Conservation (phyloP, 2,888 invertebrate species). For the Dorcus hopei region DNA sequence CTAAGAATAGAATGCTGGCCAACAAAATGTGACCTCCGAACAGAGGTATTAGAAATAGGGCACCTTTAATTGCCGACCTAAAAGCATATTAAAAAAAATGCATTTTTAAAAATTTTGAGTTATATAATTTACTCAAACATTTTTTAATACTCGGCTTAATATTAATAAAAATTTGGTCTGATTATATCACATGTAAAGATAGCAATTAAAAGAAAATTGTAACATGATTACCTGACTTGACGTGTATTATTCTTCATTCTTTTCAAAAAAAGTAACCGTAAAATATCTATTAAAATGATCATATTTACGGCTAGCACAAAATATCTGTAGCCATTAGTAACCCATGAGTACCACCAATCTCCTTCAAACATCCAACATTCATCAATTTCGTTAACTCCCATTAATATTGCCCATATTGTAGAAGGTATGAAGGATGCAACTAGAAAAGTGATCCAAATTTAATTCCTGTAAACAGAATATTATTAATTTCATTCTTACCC, state of each 20-base stretch:
- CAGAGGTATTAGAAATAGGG: conserved; percentile 65
- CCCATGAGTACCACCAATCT: conserved; percentile 57
- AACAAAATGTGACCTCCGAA: conserved; percentile 68
- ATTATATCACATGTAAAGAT: too few species aligned
- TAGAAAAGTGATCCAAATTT: background rate
- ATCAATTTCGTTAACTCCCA: conserved; percentile 52
- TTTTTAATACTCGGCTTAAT: too few species aligned
- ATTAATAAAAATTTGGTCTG: too few species aligned
- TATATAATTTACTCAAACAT: too few species aligned
- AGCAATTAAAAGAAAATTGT: too few species aligned
- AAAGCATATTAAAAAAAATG: conserved; percentile 22
- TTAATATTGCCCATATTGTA: conserved; percentile 55
- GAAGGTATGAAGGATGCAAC: conserved; percentile 51
- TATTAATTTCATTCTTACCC: conserved; percentile 40
- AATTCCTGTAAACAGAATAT: too few species aligned
- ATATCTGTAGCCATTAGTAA: conserved; percentile 60
- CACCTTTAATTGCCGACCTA: conserved; percentile 63
- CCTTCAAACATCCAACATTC: conserved; percentile 63
- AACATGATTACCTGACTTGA: conserved; percentile 34
- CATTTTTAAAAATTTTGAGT: too few species aligned
- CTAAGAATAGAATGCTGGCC: conserved; percentile 55
- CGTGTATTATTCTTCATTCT: conserved; percentile 46
- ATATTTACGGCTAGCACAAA: conserved; percentile 58
- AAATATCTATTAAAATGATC: conserved; percentile 60
- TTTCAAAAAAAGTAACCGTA: conserved; percentile 59